phyloP scores from a whole-genome alignment of 2,797 vertebrate genomes.

The Hephaestus fuliginosus region DNA sequence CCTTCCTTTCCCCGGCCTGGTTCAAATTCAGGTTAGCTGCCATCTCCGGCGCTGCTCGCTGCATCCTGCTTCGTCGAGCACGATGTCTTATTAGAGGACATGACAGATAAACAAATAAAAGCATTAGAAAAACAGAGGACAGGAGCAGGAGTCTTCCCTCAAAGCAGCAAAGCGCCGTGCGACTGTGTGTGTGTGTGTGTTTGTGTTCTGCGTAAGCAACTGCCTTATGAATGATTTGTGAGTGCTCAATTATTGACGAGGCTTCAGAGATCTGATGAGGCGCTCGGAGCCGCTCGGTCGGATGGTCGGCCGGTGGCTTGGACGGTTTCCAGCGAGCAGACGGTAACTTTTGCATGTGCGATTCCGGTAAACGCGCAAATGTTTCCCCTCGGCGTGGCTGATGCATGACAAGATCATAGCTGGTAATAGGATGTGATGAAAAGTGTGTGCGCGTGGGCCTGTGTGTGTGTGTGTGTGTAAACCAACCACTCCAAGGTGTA shows the following conservation, averaged over 20 bases:
- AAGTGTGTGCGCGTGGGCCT: constrained; percentile 12
- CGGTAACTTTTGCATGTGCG: constrained; percentile 39
- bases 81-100: constrained; percentile 21
- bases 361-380: constrained; percentile 60
- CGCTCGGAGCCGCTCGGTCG: constrained; percentile 44
- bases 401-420: constrained; percentile 59
- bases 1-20: constrained; percentile 26
- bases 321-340: constrained; percentile 54
- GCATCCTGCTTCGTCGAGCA: constrained; percentile 49
- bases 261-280: constrained; percentile 78
- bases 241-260: constrained; percentile 77
- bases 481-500: constrained; percentile 47
- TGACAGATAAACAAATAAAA: constrained; percentile 46
- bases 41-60: constrained; percentile 11
- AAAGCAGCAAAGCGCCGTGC: constrained; percentile 20
- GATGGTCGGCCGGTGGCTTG: constrained; percentile 31
- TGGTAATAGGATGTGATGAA: constrained; percentile 62
- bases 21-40: constrained; percentile 70
- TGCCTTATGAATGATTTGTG: constrained; percentile 82
- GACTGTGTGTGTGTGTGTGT: not conserved
- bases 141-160: not conserved
- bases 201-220: constrained; percentile 39
- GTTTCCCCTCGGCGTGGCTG: constrained; percentile 53
- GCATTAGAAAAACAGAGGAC: not conserved
- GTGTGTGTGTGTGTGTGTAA: constrained; percentile 27